Base-by-base conservation (phyloP, 2,113 vertebrate species). In the Epinephelus lanceolatus region DNA sequence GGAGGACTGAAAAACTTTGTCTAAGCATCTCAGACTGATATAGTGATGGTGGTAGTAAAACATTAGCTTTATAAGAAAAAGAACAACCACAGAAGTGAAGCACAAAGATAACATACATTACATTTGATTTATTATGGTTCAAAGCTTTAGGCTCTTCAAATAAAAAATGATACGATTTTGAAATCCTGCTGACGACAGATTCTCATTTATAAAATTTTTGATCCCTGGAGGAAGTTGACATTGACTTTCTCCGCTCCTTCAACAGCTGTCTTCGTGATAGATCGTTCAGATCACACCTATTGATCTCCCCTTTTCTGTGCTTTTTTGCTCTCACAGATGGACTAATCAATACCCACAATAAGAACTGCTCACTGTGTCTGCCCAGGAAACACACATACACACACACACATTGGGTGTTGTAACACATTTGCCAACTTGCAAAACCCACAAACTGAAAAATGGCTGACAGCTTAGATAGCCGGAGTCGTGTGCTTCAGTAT, bases 301-400 rank as follows among this genome's bases (percentile, higher is more conserved):
- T 82, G 88, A 92, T 87, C 60, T 65, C 17, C 23, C 63, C n/a
- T n/a, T 85, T 70, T 77, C 61, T 76, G 14, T 62, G 53, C 27
- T 27, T 63, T 63, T 65, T 71, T 87, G 68, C 69, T 63, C 81
- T 88, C 55, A 53, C 89, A 92, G 75, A 81, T 85, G 85, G 81
- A 80, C 51, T 40, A 57, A 88, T 92, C 87, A 79, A 89, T 91
- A 84, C 19, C 17, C 23, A 76, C 70, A 84, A 88, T 72, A 65
- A 80, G 67, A 69, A 10, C 17, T 45, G 19, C 57, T 62, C 23
- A 52, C 66, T 76, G 27, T 23, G 42, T 60, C 66, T 72, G 21
- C 23, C 11, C 69, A 66, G 51, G 12, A 15, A 57, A 71, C 42
- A 45, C 25, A 47, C 13, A 33, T 23, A 60, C 66, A 45, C 23